These are phyloP conservation scores for Champsocephalus esox DNA, from an alignment of 2,797 vertebrate species.

Conservation along the genomic window DNA sequence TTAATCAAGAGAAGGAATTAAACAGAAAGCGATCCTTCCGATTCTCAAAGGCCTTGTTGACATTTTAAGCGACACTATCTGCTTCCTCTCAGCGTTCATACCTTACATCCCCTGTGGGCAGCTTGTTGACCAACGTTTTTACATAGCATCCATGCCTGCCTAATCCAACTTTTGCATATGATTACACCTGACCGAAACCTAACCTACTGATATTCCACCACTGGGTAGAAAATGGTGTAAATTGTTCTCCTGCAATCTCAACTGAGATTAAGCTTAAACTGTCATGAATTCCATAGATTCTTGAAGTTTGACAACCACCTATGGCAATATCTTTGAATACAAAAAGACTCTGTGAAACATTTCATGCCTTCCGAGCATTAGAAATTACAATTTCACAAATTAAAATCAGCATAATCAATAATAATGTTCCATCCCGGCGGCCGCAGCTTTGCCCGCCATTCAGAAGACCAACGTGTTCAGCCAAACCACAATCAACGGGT, in stretches of 20 bases:
- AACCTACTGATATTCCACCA: conserved; percentile 32
- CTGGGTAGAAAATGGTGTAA: not conserved
- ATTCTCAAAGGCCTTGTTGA: not conserved
- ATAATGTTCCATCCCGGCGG: conserved; percentile 1
- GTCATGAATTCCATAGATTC: conserved; percentile 4
- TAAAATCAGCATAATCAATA: conserved; percentile 35
- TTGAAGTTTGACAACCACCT: not conserved
- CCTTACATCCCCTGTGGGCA: not conserved
- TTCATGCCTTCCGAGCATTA: not conserved
- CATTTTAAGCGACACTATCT: conserved; percentile 9
- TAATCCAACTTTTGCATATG: conserved; percentile 48
- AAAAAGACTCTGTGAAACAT: not conserved
- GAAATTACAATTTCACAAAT: not conserved
- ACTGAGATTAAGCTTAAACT: not conserved
- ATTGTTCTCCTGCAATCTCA: conserved; percentile 3
- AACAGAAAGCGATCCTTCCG: not conserved
- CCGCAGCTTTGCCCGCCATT: conserved; percentile 43
- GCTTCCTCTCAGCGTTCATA: conserved; percentile 18
- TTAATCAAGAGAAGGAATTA: not conserved
- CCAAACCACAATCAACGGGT: conserved; percentile 68
- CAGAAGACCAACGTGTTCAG: conserved; percentile 29
- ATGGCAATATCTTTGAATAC: conserved; percentile 4
- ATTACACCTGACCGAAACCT: conserved; percentile 38
- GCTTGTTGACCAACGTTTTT: conserved; percentile 28
- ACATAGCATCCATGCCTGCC: conserved; percentile 34